phyloP scores from a whole-genome alignment of 2,113 vertebrate species.

The Sitta europaea region DNA sequence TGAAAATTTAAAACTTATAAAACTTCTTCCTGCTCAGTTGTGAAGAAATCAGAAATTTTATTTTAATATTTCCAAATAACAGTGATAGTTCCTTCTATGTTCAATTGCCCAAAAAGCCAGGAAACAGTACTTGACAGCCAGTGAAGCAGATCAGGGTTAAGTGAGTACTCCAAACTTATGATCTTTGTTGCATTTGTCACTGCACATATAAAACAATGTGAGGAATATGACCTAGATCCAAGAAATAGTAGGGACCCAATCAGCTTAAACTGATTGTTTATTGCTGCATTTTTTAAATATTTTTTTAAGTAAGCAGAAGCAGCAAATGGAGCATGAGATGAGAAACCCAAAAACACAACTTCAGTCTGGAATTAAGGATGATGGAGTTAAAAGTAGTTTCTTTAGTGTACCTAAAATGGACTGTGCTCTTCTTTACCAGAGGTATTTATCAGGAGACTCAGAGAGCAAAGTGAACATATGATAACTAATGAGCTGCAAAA shows the following conservation, averaged over 20 bases:
- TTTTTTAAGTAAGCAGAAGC: background rate
- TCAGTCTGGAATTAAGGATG: background rate
- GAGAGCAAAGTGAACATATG: background rate
- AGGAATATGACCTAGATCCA: background rate
- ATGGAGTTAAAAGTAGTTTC: background rate
- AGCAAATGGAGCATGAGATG: background rate
- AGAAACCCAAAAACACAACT: background rate
- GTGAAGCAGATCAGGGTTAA: background rate
- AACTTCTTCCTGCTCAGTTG: background rate
- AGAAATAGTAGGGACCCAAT: background rate
- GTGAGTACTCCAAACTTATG: background rate
- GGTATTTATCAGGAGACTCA: background rate
- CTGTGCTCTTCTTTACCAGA: background rate
- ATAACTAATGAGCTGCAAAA: slow-evolving; percentile 42
- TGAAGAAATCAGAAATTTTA: background rate
- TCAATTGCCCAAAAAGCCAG: background rate
- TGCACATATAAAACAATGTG: background rate
- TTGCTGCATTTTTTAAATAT: background rate
- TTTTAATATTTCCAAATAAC: background rate
- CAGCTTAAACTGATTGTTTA: background rate
- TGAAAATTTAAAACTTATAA: background rate
- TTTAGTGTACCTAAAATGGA: background rate
- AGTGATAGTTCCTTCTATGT: background rate
- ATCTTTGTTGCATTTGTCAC: background rate
- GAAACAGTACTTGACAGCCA: background rate